Evolutionary conservation across 2,888 invertebrate genomes (phyloP).

Genomic region (Thera britannica): DNA sequence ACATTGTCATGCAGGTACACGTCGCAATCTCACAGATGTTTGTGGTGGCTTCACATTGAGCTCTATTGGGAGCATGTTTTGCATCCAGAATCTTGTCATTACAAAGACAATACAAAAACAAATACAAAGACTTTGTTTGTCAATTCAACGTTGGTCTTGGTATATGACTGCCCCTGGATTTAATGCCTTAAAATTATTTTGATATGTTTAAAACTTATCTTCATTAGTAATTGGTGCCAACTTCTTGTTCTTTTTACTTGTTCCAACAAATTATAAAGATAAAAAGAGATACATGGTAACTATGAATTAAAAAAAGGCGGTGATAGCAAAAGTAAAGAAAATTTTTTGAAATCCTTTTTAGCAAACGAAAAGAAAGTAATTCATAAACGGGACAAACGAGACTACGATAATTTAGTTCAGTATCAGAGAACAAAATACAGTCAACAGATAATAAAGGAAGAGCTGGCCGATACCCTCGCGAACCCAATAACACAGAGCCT

Average conservation of each 20-base stretch:
- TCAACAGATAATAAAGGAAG: slow-evolving; percentile 69
- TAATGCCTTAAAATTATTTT: too few species aligned
- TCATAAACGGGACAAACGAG: slow-evolving; percentile 55
- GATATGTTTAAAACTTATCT: too few species aligned
- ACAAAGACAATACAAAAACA: too few species aligned
- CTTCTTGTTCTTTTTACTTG: too few species aligned
- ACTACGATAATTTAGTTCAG: slow-evolving; percentile 63
- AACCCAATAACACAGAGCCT: slow-evolving; percentile 60
- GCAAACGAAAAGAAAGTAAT: slow-evolving; percentile 15
- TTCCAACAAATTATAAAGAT: too few species aligned
- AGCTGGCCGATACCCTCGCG: slow-evolving; percentile 57
- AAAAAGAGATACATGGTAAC: too few species aligned
- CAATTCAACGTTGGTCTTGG: too few species aligned
- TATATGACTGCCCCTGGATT: too few species aligned
- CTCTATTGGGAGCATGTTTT: background rate
- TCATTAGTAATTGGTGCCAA: too few species aligned
- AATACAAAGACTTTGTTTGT: too few species aligned
- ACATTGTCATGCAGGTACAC: background rate
- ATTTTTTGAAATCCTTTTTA: background rate
- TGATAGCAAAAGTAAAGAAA: background rate
- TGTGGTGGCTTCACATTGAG: background rate
- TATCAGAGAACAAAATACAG: slow-evolving; percentile 63
- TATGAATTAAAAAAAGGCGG: too few species aligned
- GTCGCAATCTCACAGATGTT: background rate
- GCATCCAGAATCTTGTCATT: too few species aligned